Evolutionary conservation across 2,888 invertebrate genomes (phyloP).

Genomic region (Ashinkailepas kermadecensis): DNA sequence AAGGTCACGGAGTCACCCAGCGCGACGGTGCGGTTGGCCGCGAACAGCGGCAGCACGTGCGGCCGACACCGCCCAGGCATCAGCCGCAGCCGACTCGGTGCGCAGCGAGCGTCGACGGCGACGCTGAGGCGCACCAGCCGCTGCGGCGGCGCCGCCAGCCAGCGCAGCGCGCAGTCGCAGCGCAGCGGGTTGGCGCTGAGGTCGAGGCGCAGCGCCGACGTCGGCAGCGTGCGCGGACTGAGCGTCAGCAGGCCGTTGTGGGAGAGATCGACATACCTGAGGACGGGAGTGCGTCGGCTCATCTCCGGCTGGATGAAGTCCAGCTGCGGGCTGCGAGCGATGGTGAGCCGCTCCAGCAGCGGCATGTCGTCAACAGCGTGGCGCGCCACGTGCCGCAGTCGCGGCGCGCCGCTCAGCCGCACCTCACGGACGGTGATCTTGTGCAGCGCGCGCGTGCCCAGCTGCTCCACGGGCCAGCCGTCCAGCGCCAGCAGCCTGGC

Average conservation of each 20-base stretch:
- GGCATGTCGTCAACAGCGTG: neutral
- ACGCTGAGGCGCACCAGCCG: neutral
- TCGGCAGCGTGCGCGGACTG: neutral
- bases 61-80: neutral
- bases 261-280: neutral
- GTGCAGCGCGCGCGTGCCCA: neutral
- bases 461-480: neutral
- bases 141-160: neutral
- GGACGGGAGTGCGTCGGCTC: neutral
- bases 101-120: too few relatives aligned
- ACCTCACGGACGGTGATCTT: neutral
- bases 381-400: neutral
- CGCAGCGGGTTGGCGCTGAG: neutral
- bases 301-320: neutral
- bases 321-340: neutral
- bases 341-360: neutral
- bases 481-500: neutral
- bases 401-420: neutral
- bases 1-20: neutral
- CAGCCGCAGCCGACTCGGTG: too few relatives aligned
- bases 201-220: neutral
- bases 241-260: neutral
- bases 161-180: conserved; percentile 15
- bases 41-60: neutral
- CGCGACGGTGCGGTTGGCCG: too few relatives aligned